Conservation (phyloP, 1,140 invertebrate species). For the Caenorhabditis briggsae region DNA sequence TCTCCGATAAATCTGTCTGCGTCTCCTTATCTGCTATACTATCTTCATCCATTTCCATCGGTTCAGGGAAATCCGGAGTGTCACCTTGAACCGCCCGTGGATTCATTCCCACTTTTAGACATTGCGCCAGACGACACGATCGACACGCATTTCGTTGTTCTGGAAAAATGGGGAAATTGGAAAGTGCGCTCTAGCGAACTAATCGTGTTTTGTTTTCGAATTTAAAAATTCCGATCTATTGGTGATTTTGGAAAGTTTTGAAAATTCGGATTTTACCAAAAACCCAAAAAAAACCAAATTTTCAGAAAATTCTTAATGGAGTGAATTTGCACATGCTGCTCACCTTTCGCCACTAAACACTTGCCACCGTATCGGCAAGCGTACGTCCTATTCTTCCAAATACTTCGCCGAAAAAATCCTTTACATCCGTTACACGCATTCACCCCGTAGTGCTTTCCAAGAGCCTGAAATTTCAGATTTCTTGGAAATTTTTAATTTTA, state of each 20-base stretch:
- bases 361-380: conserved; percentile 70
- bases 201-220: no score
- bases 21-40: not conserved
- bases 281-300: not conserved
- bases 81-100: conserved; percentile 67
- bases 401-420: conserved; percentile 73
- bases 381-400: conserved; percentile 76
- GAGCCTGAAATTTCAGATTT: conserved; percentile 62
- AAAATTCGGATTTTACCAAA: no score
- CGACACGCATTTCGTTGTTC: conserved; percentile 75
- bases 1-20: not conserved
- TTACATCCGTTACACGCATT: conserved; percentile 73
- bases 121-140: conserved; percentile 71
- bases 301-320: not conserved
- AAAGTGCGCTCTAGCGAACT: no score
- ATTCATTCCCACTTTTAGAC: conserved; percentile 74
- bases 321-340: not conserved
- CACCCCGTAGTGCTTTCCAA: conserved; percentile 74
- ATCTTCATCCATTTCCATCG: conserved; percentile 33
- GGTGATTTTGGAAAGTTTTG: no score
- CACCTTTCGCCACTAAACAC: conserved; percentile 71
- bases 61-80: not conserved
- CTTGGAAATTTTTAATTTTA: not conserved
- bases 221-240: not conserved
- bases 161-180: conserved; percentile 57